Conservation (phyloP, 1,140 invertebrate genomes). For the Harlomillsia oculata region DNA sequence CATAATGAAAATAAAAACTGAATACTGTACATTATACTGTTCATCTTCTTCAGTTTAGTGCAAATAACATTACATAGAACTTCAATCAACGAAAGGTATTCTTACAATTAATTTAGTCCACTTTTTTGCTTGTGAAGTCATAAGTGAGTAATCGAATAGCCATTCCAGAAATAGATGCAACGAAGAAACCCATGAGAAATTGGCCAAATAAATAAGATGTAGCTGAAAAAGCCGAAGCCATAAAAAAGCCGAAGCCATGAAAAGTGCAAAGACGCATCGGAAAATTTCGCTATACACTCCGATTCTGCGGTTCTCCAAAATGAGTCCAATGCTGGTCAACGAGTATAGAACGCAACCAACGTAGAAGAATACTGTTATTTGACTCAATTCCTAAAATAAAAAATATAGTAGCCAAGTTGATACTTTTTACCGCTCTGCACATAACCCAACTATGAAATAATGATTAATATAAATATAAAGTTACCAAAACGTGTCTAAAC, state of each 20-base stretch:
- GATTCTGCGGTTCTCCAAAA: constrained; percentile 18
- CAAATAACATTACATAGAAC: no score
- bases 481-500: constrained; percentile 51
- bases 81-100: no score
- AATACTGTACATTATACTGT: no score
- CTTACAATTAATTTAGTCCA: no score
- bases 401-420: no score
- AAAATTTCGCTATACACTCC: constrained; percentile 19
- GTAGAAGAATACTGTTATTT: constrained; percentile 14
- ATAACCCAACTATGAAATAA: no score
- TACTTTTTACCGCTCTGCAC: no score
- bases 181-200: neutral
- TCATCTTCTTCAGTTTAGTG: no score
- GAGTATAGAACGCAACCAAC: constrained; percentile 6
- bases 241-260: no score
- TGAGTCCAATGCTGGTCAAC: constrained; percentile 20
- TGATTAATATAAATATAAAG: constrained; percentile 33
- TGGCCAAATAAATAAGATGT: neutral
- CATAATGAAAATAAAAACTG: no score
- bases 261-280: neutral
- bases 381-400: constrained; percentile 8
- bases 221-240: neutral
- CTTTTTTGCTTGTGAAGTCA: no score
- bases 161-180: neutral
- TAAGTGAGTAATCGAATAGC: no score